Conservation (phyloP, 2,113 vertebrate species). For the Chrysemys picta region DNA sequence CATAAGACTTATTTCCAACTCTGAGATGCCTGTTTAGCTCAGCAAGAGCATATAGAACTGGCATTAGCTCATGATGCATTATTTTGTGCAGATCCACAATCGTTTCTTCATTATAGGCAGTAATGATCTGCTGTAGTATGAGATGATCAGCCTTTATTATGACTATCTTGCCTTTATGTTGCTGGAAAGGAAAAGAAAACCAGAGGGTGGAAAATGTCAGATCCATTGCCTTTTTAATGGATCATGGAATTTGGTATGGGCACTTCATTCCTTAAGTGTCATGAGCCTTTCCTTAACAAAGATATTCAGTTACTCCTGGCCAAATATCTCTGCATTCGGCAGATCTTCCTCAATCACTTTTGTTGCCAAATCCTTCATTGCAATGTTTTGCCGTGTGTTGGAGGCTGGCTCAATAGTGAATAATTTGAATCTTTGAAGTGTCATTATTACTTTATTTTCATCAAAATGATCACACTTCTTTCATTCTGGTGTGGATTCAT, state of each 20-base stretch:
- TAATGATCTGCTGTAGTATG: background rate
- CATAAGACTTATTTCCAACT: background rate
- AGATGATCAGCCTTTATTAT: background rate
- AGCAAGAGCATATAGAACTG: background rate
- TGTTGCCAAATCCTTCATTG: background rate
- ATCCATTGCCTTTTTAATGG: background rate
- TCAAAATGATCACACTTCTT: background rate
- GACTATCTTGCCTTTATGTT: background rate
- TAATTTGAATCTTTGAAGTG: background rate
- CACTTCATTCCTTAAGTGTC: no score
- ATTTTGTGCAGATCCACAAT: background rate
- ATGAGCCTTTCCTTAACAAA: background rate
- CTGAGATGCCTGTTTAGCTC: background rate
- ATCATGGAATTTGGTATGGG: background rate
- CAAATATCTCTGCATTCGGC: background rate
- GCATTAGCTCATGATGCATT: background rate
- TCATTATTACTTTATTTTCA: background rate
- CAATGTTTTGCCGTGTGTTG: background rate
- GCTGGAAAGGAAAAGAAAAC: background rate
- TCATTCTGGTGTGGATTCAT: background rate
- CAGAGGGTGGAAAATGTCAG: background rate
- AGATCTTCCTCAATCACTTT: background rate
- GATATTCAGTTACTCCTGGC: background rate
- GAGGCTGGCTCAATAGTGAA: background rate
- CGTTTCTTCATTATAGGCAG: background rate